These are phyloP conservation scores for Zaprionus gabonicus DNA, from an alignment of 1,140 invertebrate genomes.

Conservation along the genomic window DNA sequence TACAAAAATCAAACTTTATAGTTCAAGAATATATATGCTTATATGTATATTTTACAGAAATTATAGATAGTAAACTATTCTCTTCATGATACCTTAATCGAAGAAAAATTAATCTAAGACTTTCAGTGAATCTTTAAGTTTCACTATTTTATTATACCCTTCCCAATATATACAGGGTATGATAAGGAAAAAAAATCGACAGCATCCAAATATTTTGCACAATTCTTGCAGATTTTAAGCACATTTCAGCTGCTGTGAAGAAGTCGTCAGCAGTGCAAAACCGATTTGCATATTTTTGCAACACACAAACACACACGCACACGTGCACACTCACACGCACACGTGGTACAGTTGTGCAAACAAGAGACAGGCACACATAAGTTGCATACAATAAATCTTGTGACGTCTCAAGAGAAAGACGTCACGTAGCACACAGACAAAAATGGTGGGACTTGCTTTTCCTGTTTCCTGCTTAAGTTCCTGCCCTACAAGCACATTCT, in stretches of 20 bases:
- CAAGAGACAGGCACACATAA: constrained; percentile 67
- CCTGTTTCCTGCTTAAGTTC: constrained; percentile 78
- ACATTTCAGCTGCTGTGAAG: constrained; percentile 73
- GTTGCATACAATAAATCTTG: constrained; percentile 82
- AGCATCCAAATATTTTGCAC: constrained; percentile 74
- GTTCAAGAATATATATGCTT: not conserved
- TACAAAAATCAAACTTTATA: not conserved
- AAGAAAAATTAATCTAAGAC: too few species aligned
- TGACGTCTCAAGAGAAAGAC: constrained; percentile 81
- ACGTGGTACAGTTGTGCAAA: constrained; percentile 47
- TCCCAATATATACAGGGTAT: not conserved
- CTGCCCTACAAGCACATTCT: constrained; percentile 57
- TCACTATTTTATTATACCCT: not conserved
- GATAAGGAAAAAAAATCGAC: constrained; percentile 37
- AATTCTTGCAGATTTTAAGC: constrained; percentile 79
- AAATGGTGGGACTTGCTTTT: constrained; percentile 73
- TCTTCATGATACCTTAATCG: too few species aligned
- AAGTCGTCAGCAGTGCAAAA: constrained; percentile 70
- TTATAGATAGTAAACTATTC: too few species aligned
- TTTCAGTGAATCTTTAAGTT: not conserved
- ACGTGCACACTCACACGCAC: constrained; percentile 9
- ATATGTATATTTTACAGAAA: too few species aligned
- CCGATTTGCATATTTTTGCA: constrained; percentile 72
- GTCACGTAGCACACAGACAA: constrained; percentile 70
- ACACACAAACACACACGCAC: constrained; percentile 16